phyloP scores from a whole-genome alignment of 37 sponge, comb jelly and placozoan species.

The Oopsacas minuta region DNA sequence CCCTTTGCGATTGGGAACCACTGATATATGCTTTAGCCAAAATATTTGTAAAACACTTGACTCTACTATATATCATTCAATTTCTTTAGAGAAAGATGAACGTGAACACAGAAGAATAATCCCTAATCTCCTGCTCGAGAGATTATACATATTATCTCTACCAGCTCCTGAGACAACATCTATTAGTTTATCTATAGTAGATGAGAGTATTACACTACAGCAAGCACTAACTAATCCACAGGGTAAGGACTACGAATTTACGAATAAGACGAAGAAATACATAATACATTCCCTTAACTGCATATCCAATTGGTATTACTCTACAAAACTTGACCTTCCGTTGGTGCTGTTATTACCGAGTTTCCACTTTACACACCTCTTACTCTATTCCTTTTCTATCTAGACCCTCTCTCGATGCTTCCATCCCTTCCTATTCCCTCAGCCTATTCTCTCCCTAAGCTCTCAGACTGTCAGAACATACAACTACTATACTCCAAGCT shows the following conservation, averaged over 20 bases:
- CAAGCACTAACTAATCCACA: neutral
- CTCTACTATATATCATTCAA: too few species aligned
- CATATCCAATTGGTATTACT: too few species aligned
- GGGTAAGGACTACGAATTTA: too few species aligned
- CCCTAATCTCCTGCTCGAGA: neutral
- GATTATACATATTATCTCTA: neutral
- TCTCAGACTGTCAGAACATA: slow-evolving; percentile 1
- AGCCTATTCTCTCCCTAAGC: neutral
- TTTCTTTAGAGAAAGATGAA: neutral
- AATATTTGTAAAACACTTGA: too few species aligned
- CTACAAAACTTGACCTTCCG: too few species aligned
- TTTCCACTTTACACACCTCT: too few species aligned
- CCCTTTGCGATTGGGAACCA: too few species aligned
- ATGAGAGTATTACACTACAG: neutral
- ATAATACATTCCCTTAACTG: too few species aligned
- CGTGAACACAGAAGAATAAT: neutral
- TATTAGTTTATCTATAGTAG: neutral
- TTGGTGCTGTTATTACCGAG: too few species aligned
- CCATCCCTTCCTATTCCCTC: neutral
- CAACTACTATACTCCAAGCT: neutral
- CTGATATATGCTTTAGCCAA: too few species aligned
- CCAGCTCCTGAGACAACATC: neutral
- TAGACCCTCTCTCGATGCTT: slow-evolving; percentile 5
- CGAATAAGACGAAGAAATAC: too few species aligned
- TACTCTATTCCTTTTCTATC: neutral